Conservation (phyloP, 2,888 invertebrate genomes). For the Shargacucullia verbasci region DNA sequence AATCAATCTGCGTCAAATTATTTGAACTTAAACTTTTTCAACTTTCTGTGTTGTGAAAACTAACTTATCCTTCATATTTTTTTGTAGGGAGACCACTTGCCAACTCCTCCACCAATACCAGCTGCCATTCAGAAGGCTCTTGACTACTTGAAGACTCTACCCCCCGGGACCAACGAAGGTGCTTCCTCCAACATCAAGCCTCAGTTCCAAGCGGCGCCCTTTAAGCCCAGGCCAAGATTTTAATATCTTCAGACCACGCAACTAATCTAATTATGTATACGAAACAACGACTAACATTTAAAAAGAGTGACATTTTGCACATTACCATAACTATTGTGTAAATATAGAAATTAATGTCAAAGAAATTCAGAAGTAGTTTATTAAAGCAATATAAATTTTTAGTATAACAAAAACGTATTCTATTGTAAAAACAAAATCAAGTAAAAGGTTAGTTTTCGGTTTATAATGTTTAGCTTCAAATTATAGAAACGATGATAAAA, state of each 20-base stretch:
- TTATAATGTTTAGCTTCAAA: conserved; percentile 9
- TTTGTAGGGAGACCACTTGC: conserved; percentile 91
- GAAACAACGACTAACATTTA: conserved; percentile 21
- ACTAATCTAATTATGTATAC: conserved; percentile 28
- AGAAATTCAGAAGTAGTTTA: conserved; percentile 4
- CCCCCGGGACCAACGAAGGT: conserved; percentile 78
- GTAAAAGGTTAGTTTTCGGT: conserved; percentile 27
- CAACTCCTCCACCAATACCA: conserved; percentile 95
- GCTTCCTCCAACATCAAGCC: conserved; percentile 76
- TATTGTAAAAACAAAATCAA: conserved; percentile 5
- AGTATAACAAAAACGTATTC: neutral
- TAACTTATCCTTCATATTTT: neutral
- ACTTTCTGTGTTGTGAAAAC: neutral
- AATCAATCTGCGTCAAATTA: neutral
- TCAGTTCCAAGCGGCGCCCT: conserved; percentile 70
- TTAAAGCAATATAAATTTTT: conserved; percentile 15
- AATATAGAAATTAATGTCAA: conserved; percentile 41
- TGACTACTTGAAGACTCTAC: conserved; percentile 89
- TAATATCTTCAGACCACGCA: conserved; percentile 50
- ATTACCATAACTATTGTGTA: conserved; percentile 48
- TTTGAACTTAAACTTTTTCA: neutral
- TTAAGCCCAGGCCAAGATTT: conserved; percentile 70
- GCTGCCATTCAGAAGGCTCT: conserved; percentile 92
- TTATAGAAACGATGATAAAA: conserved; percentile 1
- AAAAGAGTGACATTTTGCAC: conserved; percentile 20